These are phyloP conservation scores for Teleopsis dalmanni DNA, from an alignment of 1,140 invertebrate genomes.

Conservation along the genomic window DNA sequence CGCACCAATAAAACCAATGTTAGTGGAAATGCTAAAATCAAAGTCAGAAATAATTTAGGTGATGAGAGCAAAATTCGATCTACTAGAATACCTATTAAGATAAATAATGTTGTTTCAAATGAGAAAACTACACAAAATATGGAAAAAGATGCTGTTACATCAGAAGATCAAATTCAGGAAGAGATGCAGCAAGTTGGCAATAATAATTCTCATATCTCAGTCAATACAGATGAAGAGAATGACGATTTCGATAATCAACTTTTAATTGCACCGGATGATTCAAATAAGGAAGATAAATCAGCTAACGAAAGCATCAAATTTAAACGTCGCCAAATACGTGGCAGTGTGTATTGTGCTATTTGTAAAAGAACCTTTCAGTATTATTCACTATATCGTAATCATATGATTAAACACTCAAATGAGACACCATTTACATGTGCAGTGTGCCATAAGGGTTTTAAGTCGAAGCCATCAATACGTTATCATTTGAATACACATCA, in stretches of 20 bases:
- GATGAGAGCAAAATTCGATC: too few relatives aligned
- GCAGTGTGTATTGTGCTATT: slow-evolving; percentile 9
- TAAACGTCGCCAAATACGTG: slow-evolving; percentile 10
- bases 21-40: too few relatives aligned
- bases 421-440: slow-evolving; percentile 46
- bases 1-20: too few relatives aligned
- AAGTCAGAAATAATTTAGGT: too few relatives aligned
- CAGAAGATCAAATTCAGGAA: too few relatives aligned
- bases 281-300: neutral
- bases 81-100: too few relatives aligned
- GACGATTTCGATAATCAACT: slow-evolving; percentile 8
- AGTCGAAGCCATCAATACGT: slow-evolving; percentile 45
- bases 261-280: slow-evolving; percentile 1
- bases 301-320: neutral
- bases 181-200: too few relatives aligned
- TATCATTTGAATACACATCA: slow-evolving; percentile 53
- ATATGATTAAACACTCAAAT: slow-evolving; percentile 31
- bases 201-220: too few relatives aligned
- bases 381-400: slow-evolving; percentile 15
- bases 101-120: too few relatives aligned
- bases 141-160: too few relatives aligned
- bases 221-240: neutral
- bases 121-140: too few relatives aligned
- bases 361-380: slow-evolving; percentile 16
- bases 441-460: slow-evolving; percentile 48